Evolutionary conservation across 2,113 vertebrate genomes (phyloP).

Genomic region (Eonycteris spelaea): DNA sequence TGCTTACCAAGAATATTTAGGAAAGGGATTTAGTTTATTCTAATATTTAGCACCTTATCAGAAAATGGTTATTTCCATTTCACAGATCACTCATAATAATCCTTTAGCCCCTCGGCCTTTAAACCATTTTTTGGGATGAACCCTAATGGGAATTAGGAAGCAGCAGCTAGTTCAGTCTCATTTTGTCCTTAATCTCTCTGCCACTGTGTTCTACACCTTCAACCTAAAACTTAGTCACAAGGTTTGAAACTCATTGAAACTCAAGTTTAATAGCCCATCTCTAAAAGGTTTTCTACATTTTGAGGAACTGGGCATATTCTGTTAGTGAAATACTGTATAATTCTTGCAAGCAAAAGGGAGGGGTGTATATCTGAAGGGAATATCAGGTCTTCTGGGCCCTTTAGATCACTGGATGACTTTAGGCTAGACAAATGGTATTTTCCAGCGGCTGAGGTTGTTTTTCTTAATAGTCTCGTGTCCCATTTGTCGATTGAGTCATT

Average conservation of each 20-base stretch:
- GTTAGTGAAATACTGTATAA: slow-evolving; percentile 2
- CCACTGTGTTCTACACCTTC: background rate
- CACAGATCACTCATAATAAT: background rate
- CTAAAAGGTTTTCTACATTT: background rate
- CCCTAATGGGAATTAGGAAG: background rate
- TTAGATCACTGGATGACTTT: background rate
- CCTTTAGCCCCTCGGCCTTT: slow-evolving; percentile 11
- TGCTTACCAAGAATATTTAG: slow-evolving; percentile 13
- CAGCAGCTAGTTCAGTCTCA: background rate
- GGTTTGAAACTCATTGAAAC: background rate
- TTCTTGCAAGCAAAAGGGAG: background rate
- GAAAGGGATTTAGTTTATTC: background rate
- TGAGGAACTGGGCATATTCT: background rate
- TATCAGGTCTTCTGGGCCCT: background rate
- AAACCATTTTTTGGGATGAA: background rate
- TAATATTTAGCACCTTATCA: background rate
- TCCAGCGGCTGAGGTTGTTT: background rate
- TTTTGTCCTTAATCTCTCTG: slow-evolving; percentile 3
- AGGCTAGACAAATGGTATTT: background rate
- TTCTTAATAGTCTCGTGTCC: background rate
- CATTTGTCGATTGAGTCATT: slow-evolving; percentile 3
- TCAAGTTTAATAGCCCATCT: background rate
- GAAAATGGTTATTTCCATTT: slow-evolving; percentile 20
- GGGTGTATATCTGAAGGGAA: background rate
- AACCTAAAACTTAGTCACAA: background rate